Percentiles rank a stretch among this genome's conserved stretches.
phyloP scores from a whole-genome alignment of 2,888 invertebrate genomes.

The Gonocerus acuteangulatus region DNA sequence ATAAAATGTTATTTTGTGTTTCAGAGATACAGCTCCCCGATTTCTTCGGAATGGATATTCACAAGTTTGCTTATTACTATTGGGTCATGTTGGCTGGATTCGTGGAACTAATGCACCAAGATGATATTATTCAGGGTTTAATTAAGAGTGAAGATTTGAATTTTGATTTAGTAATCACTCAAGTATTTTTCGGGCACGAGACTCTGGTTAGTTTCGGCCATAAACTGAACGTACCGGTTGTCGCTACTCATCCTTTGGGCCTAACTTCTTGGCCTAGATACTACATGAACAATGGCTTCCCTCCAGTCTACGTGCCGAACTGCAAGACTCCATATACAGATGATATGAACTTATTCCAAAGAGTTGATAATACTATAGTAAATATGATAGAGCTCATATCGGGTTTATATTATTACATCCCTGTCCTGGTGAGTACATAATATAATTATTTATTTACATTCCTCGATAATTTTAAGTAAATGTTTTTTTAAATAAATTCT shows the following conservation, averaged over 20 bases:
- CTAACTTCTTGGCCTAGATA: slow-evolving; percentile 5
- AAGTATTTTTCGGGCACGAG: slow-evolving; percentile 34
- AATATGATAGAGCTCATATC: slow-evolving; percentile 13
- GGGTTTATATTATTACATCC: slow-evolving; percentile 22
- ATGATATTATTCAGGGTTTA: too few relatives aligned
- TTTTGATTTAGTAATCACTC: slow-evolving; percentile 35
- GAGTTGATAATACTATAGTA: slow-evolving; percentile 24
- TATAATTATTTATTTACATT: too few relatives aligned
- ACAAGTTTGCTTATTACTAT: too few relatives aligned
- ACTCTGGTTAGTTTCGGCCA: slow-evolving; percentile 31
- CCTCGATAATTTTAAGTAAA: too few relatives aligned
- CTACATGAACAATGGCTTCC: slow-evolving; percentile 27
- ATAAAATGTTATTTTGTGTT: too few relatives aligned
- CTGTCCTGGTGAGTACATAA: too few relatives aligned
- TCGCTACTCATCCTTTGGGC: slow-evolving; percentile 27
- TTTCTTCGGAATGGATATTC: too few relatives aligned
- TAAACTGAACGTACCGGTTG: slow-evolving; percentile 34
- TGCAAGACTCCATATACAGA: slow-evolving; percentile 23
- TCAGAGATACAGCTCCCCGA: too few relatives aligned
- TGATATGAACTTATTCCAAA: slow-evolving; percentile 30
- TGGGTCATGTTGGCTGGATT: too few relatives aligned
- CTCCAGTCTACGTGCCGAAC: slow-evolving; percentile 30
- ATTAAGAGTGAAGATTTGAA: slow-evolving; percentile 21
- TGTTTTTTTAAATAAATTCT: too few relatives aligned
- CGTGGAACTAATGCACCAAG: too few relatives aligned